These are phyloP conservation scores for Perizoma affinitatum DNA, from an alignment of 2,888 invertebrate genomes.

Conservation along the genomic window DNA sequence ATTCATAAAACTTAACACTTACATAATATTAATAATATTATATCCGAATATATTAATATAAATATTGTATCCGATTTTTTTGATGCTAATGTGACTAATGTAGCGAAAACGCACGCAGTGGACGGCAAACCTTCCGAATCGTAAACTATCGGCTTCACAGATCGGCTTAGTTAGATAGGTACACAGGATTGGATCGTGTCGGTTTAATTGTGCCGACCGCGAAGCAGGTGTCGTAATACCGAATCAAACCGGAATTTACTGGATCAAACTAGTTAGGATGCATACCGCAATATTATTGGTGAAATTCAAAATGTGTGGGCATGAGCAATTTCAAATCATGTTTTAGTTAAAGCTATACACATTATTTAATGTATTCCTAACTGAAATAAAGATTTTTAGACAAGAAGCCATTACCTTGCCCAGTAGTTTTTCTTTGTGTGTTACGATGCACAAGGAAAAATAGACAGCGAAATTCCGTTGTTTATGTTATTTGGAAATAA, in stretches of 20 bases:
- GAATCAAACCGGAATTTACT: constrained; percentile 29
- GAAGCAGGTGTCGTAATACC: constrained; percentile 30
- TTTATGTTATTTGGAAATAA: too few relatives aligned
- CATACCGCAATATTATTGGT: constrained; percentile 18
- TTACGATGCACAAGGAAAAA: too few relatives aligned
- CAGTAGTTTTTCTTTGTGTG: too few relatives aligned
- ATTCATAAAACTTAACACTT: too few relatives aligned
- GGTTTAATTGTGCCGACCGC: constrained; percentile 32
- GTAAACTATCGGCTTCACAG: constrained; percentile 25
- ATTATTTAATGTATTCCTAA: too few relatives aligned
- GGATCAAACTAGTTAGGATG: constrained; percentile 21
- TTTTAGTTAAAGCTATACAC: too few relatives aligned
- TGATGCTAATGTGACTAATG: not conserved
- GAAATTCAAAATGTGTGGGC: constrained; percentile 4
- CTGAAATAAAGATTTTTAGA: too few relatives aligned
- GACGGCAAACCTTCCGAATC: constrained; percentile 8
- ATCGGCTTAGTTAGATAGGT: constrained; percentile 28
- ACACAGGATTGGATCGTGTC: constrained; percentile 31
- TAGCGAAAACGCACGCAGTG: constrained; percentile 3
- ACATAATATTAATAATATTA: too few relatives aligned
- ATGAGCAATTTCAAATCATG: too few relatives aligned
- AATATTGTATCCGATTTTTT: not conserved
- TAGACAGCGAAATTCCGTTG: too few relatives aligned
- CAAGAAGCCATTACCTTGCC: too few relatives aligned
- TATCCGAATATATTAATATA: too few relatives aligned